Evolutionary conservation across 2,888 invertebrate genomes (phyloP).

Genomic region (Lithophane semibrunnea): DNA sequence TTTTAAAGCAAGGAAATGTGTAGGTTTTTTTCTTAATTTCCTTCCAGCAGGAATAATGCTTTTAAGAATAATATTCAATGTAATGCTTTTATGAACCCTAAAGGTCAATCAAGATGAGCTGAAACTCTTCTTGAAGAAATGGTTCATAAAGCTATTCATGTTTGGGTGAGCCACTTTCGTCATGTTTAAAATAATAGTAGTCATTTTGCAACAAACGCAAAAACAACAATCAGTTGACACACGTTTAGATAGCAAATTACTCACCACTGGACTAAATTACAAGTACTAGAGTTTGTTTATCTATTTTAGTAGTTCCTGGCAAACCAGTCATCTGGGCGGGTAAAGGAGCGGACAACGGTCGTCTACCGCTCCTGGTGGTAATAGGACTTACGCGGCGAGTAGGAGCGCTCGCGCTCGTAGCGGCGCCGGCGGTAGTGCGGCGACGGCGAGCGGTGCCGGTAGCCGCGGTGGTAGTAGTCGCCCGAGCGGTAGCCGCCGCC

Average conservation of each 20-base stretch:
- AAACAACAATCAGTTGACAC: not conserved
- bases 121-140: not conserved
- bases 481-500: constrained; percentile 90
- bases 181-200: not conserved
- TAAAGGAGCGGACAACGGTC: constrained; percentile 29
- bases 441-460: constrained; percentile 92
- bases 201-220: not conserved
- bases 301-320: constrained; percentile 27
- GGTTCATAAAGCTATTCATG: not conserved
- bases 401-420: constrained; percentile 94
- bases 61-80: not conserved
- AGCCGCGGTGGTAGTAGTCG: constrained; percentile 89
- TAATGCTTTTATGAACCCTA: not conserved
- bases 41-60: not conserved
- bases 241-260: not conserved
- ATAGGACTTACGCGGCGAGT: constrained; percentile 94
- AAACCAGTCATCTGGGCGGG: constrained; percentile 40
- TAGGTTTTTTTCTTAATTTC: too few relatives aligned
- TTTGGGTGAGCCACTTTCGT: not conserved
- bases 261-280: constrained; percentile 30
- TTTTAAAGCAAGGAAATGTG: not conserved
- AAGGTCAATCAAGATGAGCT: constrained; percentile 1
- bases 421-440: constrained; percentile 93
- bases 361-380: constrained; percentile 74
- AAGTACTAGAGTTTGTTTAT: constrained; percentile 2